Base-by-base conservation (phyloP, 2,888 invertebrate genomes). In the Horisme vitalbata region DNA sequence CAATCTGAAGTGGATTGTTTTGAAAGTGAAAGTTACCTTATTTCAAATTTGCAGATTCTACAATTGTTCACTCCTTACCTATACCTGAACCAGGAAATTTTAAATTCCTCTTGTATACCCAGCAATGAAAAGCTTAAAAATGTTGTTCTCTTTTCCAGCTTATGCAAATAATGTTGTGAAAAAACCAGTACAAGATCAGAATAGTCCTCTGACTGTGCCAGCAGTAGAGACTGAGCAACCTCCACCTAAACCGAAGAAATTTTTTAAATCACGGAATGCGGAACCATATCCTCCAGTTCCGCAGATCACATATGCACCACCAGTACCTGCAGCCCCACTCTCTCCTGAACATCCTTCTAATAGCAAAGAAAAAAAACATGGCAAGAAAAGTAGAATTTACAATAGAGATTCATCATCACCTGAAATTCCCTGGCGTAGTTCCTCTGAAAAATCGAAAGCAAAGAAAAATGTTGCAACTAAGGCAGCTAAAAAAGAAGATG, bases 261-360 rank as follows among this genome's bases (percentile, higher is more conserved):
- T 97, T 80, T 97, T 97, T 75, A 97, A 97, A 75, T 96, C 96
- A 71, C 93, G 95, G 37, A 95, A 95, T 80, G 91, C 93, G 11
- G 93, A 93, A 57, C 85, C 91, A 2, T 91, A 91, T 48, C 92
- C 92, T 46, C 81, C 85, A 52, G 85, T 89, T 50, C 90, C 90
- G 55, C 90, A 89, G 59, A 89, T 89, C 31, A 88, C 85, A 24
- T 90, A 89, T 75, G 90, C 90, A 45, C 89, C 90, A 39, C 86
- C 89, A 31, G 83, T 81, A 55, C 72, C 84, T 50, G 83, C 83
- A 46, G 83, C 84, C 41, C 83, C 90, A 24, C 66, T 87, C 11
- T 88, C 90, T 24, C 88, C 89, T 32, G 87, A 90, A 62, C 87
- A 87, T 59, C 67, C 83, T 33, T 84, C 82, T 35, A 75, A 73